A percentile compares a stretch with the other conserved stretches of the same genome.
Conservation (phyloP, 1,140 invertebrate genomes). For the Aporrectodea caliginosa region DNA sequence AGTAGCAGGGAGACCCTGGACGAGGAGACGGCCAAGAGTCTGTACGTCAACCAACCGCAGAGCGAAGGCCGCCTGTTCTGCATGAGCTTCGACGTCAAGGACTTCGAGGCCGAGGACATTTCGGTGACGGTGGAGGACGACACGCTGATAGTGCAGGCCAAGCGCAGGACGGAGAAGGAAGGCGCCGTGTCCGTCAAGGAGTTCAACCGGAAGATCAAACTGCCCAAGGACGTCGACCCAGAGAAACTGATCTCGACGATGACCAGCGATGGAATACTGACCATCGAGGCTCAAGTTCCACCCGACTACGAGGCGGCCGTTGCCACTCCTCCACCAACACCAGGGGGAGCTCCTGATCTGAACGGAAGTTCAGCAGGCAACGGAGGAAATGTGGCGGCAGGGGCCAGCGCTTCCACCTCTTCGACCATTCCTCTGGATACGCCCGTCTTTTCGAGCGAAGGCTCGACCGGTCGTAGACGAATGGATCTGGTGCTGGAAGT, state of each 20-base stretch:
- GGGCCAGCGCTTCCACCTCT: neutral
- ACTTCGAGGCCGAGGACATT: constrained; percentile 29
- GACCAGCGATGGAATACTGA: constrained; percentile 55
- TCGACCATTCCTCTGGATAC: constrained; percentile 16
- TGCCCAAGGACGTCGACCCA: constrained; percentile 55
- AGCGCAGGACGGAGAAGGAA: constrained; percentile 56
- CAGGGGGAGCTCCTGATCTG: neutral
- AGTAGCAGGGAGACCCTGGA: constrained; percentile 26
- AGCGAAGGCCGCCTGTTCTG: constrained; percentile 24
- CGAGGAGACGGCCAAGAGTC: constrained; percentile 17
- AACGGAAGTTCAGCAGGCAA: neutral
- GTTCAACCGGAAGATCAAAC: constrained; percentile 57
- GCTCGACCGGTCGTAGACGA: neutral
- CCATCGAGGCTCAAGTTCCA: constrained; percentile 56
- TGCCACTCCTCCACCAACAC: neutral
- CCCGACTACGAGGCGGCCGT: constrained; percentile 6
- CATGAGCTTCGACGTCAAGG: constrained; percentile 30
- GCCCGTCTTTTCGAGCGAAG: constrained; percentile 12
- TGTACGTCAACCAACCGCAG: constrained; percentile 10
- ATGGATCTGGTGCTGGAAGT: constrained; percentile 23
- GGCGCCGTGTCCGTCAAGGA: constrained; percentile 51
- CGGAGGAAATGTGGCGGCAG: neutral
- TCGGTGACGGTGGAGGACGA: constrained; percentile 22
- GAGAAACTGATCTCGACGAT: constrained; percentile 53
- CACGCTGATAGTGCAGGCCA: constrained; percentile 49